phyloP scores from a whole-genome alignment of 2,113 vertebrate genomes.

The Chrysochloris asiatica region DNA sequence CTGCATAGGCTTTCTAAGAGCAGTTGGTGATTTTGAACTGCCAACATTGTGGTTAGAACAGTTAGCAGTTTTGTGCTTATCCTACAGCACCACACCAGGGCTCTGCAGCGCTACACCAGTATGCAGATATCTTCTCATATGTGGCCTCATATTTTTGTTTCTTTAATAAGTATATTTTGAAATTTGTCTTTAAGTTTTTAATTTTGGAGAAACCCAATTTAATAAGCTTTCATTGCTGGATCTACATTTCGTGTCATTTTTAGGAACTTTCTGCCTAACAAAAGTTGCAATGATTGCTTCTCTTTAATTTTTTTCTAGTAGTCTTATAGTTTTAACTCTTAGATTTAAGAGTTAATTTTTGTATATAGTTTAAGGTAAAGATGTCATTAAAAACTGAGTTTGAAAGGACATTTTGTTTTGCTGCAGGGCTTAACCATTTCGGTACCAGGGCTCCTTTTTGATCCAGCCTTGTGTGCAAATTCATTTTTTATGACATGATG shows the following conservation, averaged over 20 bases:
- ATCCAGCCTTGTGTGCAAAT: not conserved
- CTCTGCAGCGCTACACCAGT: no score
- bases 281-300: not conserved
- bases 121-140: not conserved
- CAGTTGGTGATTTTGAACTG: no score
- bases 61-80: no score
- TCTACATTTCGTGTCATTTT: not conserved
- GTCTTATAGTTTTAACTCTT: constrained; percentile 6
- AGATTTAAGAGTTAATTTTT: not conserved
- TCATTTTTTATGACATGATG: not conserved
- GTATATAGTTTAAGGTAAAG: not conserved
- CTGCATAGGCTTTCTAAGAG: no score
- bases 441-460: not conserved
- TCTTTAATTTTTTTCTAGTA: constrained; percentile 1
- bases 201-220: not conserved
- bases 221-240: not conserved
- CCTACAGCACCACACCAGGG: no score
- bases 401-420: not conserved
- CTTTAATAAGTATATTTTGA: not conserved
- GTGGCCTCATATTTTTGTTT: not conserved
- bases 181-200: not conserved
- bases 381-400: no score
- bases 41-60: no score
- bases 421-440: not conserved
- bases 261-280: not conserved